Evolutionary conservation across 2,113 vertebrate genomes (phyloP), one percentile per base, ranked within the genome.

Genomic region (Hassar affinis): DNA sequence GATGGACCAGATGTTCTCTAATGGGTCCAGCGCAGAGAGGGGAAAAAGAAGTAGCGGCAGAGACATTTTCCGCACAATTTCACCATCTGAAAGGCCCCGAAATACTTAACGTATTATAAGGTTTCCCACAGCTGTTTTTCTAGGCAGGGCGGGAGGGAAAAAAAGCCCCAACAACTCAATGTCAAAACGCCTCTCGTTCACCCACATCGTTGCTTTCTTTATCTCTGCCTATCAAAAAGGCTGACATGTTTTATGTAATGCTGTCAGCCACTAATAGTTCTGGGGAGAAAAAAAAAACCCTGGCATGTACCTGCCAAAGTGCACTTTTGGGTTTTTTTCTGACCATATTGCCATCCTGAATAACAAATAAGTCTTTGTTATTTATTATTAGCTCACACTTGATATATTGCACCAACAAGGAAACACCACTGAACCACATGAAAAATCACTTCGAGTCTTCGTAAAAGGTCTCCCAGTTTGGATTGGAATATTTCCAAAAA

Each of bases 21-120:
- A 88, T 88, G 83, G 79, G 81, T 74, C 64, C 85, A 85, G 66
- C 61, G 49, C 82, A 74, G 81, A 81, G 86, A 75, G 74, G 72
- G 75, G 61, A 64, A 85, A 83, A 87, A 81, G 80, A 87, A 84
- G 83, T 84, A 81, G 79, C 81, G 80, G 82, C 85, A 88, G 80
- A 78, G 84, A 88, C 75, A 88, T 88, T 88, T 87, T 86, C 82
- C 86, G 81, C 81, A 61, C 87, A 86, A 88, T 88, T 88, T 88
- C 87, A 88, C 87, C 83, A 87, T 88, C 85, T 88, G 87, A 88
- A 88, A 75, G 87, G 83, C 30, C n/a, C 78, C 52, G 83, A 84
- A 85, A 86, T 87, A 88, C 87, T 87, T 87, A 87, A 87, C 80
- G 80, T 79, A 77, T 87, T 87, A 85, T 83, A 89, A 87, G 83